Percentiles rank a stretch among this genome's conserved stretches.
These are phyloP conservation scores for Pagrus major DNA, from an alignment of 2,113 vertebrate species.

Conservation along the genomic window DNA sequence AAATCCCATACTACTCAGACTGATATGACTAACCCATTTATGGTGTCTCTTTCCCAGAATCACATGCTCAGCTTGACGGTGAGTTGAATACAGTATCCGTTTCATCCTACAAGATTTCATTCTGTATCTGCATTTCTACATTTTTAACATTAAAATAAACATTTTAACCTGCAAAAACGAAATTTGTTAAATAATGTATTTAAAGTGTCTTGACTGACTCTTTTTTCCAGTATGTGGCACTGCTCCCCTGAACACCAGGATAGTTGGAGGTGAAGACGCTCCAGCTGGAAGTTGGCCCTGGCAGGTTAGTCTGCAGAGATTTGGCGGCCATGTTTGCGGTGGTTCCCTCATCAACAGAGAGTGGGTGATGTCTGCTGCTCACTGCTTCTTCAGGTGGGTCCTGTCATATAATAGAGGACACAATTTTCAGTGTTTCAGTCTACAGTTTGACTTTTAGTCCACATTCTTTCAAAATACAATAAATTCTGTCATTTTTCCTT, in stretches of 20 bases:
- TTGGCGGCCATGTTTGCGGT: slow-evolving; percentile 73
- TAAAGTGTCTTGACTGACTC: background rate
- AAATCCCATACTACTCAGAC: background rate
- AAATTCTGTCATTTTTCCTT: no score
- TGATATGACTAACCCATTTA: background rate
- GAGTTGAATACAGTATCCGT: background rate
- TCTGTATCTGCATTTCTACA: background rate
- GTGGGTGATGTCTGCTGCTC: slow-evolving; percentile 82
- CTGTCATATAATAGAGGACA: no score
- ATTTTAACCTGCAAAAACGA: background rate
- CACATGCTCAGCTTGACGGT: slow-evolving; percentile 65
- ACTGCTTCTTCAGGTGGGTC: slow-evolving; percentile 22
- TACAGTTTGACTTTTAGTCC: no score
- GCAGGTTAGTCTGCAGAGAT: slow-evolving; percentile 77
- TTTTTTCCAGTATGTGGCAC: slow-evolving; percentile 76
- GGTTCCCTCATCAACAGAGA: slow-evolving; percentile 79
- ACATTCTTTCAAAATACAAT: no score
- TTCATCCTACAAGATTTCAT: background rate
- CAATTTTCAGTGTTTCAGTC: no score
- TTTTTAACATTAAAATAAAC: background rate
- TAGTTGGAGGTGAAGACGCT: slow-evolving; percentile 79
- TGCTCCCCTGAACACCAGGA: slow-evolving; percentile 58
- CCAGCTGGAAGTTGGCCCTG: slow-evolving; percentile 78
- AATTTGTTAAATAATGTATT: background rate
- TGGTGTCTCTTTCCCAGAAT: slow-evolving; percentile 46